Evolutionary conservation across 1,140 invertebrate species (phyloP).

Genomic region (Anastatus disparis): DNA sequence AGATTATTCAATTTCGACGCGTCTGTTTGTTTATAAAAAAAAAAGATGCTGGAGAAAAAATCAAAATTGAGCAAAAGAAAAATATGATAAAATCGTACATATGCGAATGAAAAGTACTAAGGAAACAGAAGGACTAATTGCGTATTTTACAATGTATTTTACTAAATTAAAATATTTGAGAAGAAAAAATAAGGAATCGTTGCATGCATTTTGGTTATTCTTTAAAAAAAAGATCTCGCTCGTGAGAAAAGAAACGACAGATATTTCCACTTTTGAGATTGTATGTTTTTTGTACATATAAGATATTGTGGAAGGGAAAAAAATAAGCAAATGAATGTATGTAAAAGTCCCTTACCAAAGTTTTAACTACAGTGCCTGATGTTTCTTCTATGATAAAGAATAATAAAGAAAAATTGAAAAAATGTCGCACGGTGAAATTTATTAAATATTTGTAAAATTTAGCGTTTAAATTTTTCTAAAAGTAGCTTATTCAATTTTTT

Average conservation of each 20-base stretch:
- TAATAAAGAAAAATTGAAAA: conserved; percentile 3
- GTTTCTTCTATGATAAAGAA: conserved; percentile 34
- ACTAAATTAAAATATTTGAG: conserved; percentile 56
- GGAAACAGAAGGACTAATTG: conserved; percentile 40
- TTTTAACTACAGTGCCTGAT: conserved; percentile 39
- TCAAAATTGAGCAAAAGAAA: not conserved
- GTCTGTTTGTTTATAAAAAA: conserved; percentile 46
- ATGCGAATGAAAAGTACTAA: conserved; percentile 35
- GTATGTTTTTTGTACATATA: conserved; percentile 34
- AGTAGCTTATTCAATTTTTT: not conserved
- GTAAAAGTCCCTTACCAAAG: conserved; percentile 32
- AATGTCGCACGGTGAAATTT: conserved; percentile 27
- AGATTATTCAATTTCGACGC: conserved; percentile 10
- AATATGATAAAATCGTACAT: conserved; percentile 23
- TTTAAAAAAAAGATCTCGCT: conserved; percentile 43
- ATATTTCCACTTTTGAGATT: conserved; percentile 33
- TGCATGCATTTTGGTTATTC: conserved; percentile 51
- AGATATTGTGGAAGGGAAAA: conserved; percentile 17
- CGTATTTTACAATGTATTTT: conserved; percentile 60
- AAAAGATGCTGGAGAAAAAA: conserved; percentile 21
- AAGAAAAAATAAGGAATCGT: conserved; percentile 48
- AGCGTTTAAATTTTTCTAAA: conserved; percentile 4
- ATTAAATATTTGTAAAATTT: too few species aligned
- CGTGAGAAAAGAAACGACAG: conserved; percentile 13
- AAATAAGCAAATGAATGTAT: conserved; percentile 12